Evolutionary conservation across 2,888 invertebrate genomes (phyloP).

Genomic region (Cryptus viduatorius): DNA sequence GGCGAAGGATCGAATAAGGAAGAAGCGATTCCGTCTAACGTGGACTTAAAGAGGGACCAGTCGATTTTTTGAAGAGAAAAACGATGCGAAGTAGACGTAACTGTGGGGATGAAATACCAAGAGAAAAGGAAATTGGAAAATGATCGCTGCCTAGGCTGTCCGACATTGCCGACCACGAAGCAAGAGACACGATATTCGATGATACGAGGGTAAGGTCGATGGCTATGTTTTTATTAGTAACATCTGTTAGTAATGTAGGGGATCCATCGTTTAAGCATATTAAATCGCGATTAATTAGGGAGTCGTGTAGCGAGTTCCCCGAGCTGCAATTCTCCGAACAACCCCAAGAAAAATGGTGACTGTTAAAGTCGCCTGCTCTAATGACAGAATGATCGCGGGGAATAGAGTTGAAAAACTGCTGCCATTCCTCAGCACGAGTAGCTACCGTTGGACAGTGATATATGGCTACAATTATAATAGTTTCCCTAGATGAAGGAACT

Average conservation of each 20-base stretch:
- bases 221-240: not conserved
- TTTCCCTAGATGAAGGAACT: not conserved
- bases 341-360: too few species aligned
- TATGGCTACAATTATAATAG: not conserved
- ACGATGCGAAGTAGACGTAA: not conserved
- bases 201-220: conserved; percentile 10
- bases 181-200: not conserved
- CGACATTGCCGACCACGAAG: too few species aligned
- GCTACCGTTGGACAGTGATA: not conserved
- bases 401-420: not conserved
- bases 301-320: not conserved
- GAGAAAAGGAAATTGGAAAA: not conserved
- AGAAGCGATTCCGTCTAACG: not conserved
- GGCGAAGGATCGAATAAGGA: not conserved
- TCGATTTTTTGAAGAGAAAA: not conserved
- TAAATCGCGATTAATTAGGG: not conserved
- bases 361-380: too few species aligned
- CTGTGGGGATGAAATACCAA: conserved; percentile 2
- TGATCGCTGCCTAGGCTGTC: too few species aligned
- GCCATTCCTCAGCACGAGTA: not conserved
- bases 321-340: not conserved
- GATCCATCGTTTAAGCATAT: not conserved
- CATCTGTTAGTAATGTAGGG: not conserved
- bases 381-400: not conserved
- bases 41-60: conserved; percentile 1